A percentile compares a stretch with the other conserved stretches of the same genome.
Conservation (phyloP, 2,113 vertebrate genomes). For the Regulus satrapa region DNA sequence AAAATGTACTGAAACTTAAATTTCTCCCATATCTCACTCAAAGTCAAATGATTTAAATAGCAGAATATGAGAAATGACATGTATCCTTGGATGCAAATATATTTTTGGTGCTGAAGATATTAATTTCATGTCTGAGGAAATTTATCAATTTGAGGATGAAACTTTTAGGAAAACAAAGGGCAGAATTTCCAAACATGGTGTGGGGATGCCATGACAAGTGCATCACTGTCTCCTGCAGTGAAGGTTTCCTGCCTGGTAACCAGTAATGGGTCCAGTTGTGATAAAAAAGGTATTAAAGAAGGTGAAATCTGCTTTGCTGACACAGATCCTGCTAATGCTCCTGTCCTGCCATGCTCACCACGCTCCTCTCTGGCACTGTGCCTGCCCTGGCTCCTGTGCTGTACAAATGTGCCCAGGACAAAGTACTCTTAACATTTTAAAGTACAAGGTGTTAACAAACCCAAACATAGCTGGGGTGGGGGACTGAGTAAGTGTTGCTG, state of each 20-base stretch:
- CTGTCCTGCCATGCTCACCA: background rate
- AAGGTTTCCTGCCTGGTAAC: background rate
- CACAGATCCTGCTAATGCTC: background rate
- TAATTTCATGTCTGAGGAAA: conserved; percentile 67
- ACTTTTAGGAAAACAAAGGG: conserved; percentile 35
- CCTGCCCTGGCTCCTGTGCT: background rate
- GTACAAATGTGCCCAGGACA: background rate
- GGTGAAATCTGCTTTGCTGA: conserved; percentile 22
- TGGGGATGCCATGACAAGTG: background rate
- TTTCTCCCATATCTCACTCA: conserved; percentile 76
- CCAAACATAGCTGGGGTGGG: background rate
- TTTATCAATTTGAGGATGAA: conserved; percentile 45
- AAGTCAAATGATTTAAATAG: conserved; percentile 75
- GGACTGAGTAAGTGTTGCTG: background rate
- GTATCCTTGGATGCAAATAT: conserved; percentile 73
- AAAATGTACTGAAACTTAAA: conserved; percentile 75
- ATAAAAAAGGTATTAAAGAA: background rate
- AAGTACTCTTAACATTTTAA: background rate
- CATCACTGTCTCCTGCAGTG: background rate
- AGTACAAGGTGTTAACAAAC: background rate
- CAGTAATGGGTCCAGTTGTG: background rate
- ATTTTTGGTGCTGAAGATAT: conserved; percentile 69
- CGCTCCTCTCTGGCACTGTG: background rate
- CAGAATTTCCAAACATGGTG: background rate
- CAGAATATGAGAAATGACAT: conserved; percentile 70